Base-by-base conservation (phyloP, 2,888 invertebrate species). In the Papilio protenor region DNA sequence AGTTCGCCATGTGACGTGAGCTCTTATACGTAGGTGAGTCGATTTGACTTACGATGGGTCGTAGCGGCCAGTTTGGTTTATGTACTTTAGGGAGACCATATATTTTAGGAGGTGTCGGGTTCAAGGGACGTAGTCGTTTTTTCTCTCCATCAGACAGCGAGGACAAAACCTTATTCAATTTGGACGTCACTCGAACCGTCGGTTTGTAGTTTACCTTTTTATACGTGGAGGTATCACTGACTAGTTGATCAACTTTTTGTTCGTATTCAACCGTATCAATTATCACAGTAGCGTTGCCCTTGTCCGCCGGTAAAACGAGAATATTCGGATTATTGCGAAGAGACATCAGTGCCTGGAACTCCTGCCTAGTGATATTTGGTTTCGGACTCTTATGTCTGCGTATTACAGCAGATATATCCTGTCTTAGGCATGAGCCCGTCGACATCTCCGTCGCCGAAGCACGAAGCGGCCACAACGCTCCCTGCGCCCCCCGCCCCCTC, bases 21-120 rank as follows among this genome's bases (percentile, higher is more conserved):
- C 52, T 71, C 52, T 74, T 66, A 33, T 79, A 80, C 49, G 80
- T 79, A 3, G 80, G 80, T 16, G 80, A 76, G 23, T 75, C 77
- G 11, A 81, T 81, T 77, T 81, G 81, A 61, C 81, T 82, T 18
- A 81, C 81, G 8, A 82, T 81, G 12, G 80, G 81, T 40, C 82
- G 64, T 23, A 81, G 23, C 1, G 82, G 79, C 64, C 78, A 76
- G 27, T 79, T 79, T 2, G 72, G 18, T 47, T 81, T 81, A 21
- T 82, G 80, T 33, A 82, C 59, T 75, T 81, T 81, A 12, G 78
- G 79, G n/a, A 81, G 55, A 2, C 79, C 79, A 73, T 79, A 80
- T 64, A 81, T 59, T 59, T 79, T 77, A 2, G 78, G 77, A 11
- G 75, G 59, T 71, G 71, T 52, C 16, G 71, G 71, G 27, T 71